Conservation (phyloP, 2,113 vertebrate species). For the Hippocampus zosterae region DNA sequence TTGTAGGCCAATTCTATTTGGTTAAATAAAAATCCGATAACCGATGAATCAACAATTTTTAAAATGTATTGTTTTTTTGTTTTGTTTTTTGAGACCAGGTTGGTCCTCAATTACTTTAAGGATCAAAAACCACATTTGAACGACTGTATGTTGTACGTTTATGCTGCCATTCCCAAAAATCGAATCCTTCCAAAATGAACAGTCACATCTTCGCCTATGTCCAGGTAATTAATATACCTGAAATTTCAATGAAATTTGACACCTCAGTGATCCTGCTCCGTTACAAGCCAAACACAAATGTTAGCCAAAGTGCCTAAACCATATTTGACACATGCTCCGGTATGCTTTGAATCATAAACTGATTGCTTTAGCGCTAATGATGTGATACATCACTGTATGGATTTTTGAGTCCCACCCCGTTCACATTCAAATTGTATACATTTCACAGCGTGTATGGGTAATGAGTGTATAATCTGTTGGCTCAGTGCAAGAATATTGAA, state of each 20-base stretch:
- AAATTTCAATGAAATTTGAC: neutral
- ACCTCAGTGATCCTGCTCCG: neutral
- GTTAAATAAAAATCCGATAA: no score
- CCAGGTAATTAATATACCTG: neutral
- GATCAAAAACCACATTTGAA: no score
- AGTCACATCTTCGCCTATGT: no score
- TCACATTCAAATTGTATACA: neutral
- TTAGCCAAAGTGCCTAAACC: neutral
- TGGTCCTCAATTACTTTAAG: no score
- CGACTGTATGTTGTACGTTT: no score
- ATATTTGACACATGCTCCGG: neutral
- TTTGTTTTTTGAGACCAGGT: no score
- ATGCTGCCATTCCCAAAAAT: no score
- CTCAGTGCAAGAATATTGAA: conserved; percentile 6
- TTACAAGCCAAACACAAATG: neutral
- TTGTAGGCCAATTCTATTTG: no score
- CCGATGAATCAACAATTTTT: no score
- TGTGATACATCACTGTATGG: neutral
- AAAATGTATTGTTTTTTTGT: no score
- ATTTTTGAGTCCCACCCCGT: neutral
- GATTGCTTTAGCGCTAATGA: neutral
- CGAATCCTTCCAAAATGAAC: no score
- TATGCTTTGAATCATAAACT: neutral
- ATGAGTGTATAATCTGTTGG: neutral
- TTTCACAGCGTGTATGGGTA: neutral